A percentile compares a stretch with the other conserved stretches of the same genome.
phyloP scores from a whole-genome alignment of 2,113 vertebrate species.

The Leptobrachium leishanense region DNA sequence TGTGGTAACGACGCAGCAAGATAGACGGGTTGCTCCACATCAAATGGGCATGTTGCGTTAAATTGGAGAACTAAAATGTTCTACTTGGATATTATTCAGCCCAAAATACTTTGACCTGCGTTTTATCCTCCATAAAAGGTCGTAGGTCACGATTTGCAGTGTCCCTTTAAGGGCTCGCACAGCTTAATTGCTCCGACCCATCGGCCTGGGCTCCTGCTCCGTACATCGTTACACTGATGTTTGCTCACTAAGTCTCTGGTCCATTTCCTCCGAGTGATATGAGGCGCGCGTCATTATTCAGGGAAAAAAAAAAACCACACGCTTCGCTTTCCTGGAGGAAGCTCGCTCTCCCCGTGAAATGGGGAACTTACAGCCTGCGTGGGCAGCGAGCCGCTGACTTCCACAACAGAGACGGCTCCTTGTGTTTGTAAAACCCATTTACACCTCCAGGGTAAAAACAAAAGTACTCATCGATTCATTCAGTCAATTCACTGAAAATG shows the following conservation, averaged over 20 bases:
- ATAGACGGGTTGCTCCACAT: no score
- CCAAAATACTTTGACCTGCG: no score
- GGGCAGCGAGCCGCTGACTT: slow-evolving; percentile 28
- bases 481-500: not conserved
- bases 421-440: not conserved
- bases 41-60: no score
- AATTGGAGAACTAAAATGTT: no score
- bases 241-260: slow-evolving; percentile 1
- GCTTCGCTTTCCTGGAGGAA: not conserved
- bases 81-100: no score
- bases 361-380: not conserved
- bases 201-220: not conserved
- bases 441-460: not conserved
- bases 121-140: no score
- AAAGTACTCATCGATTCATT: slow-evolving; percentile 10
- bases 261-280: slow-evolving; percentile 5
- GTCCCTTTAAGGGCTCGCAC: no score
- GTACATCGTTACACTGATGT: not conserved
- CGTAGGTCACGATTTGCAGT: no score
- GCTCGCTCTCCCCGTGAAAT: not conserved
- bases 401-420: slow-evolving; percentile 14
- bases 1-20: no score
- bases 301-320: not conserved
- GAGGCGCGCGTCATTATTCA: not conserved
- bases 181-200: not conserved